Conservation (phyloP, 2,888 invertebrate species). For the Amphipoea lucens region DNA sequence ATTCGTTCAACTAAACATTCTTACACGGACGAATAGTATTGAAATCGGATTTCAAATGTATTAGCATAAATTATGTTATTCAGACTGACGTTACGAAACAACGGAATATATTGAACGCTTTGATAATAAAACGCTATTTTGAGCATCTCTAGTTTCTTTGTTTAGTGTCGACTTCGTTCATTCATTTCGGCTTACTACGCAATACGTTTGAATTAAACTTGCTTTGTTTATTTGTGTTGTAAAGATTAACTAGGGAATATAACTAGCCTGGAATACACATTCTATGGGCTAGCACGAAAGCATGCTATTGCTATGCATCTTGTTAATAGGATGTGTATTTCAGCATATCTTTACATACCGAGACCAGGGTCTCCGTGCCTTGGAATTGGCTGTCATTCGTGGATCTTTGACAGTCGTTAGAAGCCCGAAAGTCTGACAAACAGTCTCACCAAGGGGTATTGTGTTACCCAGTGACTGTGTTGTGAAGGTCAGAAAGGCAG, state of each 20-base stretch:
- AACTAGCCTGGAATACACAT: neutral
- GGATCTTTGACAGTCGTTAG: neutral
- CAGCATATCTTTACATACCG: too few relatives aligned
- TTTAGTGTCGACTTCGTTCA: slow-evolving; percentile 27
- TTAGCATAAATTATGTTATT: slow-evolving; percentile 67
- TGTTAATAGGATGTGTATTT: too few relatives aligned
- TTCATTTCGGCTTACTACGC: slow-evolving; percentile 14
- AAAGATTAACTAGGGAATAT: slow-evolving; percentile 10
- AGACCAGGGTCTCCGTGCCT: too few relatives aligned
- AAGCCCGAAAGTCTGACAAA: neutral
- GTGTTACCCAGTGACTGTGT: neutral
- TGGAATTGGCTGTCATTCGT: neutral
- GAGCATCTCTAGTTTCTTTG: slow-evolving; percentile 45
- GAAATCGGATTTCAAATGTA: slow-evolving; percentile 62
- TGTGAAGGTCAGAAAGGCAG: neutral
- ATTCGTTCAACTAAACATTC: slow-evolving; percentile 58
- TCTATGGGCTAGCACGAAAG: neutral
- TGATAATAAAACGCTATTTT: slow-evolving; percentile 58
- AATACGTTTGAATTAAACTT: neutral
- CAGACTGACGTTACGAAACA: slow-evolving; percentile 61
- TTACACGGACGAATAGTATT: slow-evolving; percentile 59
- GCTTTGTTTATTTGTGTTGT: slow-evolving; percentile 17
- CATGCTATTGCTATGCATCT: neutral
- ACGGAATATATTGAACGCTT: slow-evolving; percentile 54
- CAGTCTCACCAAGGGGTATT: neutral